These are phyloP conservation scores for Trichogramma dendrolimi DNA, from an alignment of 2,888 invertebrate genomes.

Conservation along the genomic window DNA sequence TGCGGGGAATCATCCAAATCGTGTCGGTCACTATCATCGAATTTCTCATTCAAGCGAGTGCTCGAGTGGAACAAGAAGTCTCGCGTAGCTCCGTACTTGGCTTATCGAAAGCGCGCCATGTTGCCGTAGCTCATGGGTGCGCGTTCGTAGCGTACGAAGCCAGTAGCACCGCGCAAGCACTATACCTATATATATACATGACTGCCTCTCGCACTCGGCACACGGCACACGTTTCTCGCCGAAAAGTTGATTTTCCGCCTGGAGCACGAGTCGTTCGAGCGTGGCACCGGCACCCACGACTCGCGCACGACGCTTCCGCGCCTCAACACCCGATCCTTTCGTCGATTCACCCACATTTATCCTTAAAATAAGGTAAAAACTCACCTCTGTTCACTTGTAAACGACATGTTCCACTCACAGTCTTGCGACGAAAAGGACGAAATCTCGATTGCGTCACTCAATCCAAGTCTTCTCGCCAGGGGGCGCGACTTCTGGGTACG, in stretches of 20 bases:
- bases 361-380: slow-evolving; percentile 53
- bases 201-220: no score
- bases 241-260: background rate
- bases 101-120: no score
- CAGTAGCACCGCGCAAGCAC: no score
- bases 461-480: slow-evolving; percentile 35
- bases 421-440: slow-evolving; percentile 70
- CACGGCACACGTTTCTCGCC: no score
- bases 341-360: background rate
- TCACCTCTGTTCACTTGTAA: slow-evolving; percentile 77
- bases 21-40: no score
- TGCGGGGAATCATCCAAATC: no score
- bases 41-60: no score
- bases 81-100: no score
- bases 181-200: no score
- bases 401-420: slow-evolving; percentile 80
- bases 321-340: background rate
- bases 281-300: background rate
- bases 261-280: slow-evolving; percentile 4
- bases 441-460: slow-evolving; percentile 49
- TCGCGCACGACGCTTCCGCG: background rate
- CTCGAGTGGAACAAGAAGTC: no score
- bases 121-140: no score
- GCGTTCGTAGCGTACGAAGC: no score
- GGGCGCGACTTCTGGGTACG: slow-evolving; percentile 34